phyloP scores from a whole-genome alignment of 37 sponge, comb jelly and placozoan genomes.

The Mnemiopsis leidyi region DNA sequence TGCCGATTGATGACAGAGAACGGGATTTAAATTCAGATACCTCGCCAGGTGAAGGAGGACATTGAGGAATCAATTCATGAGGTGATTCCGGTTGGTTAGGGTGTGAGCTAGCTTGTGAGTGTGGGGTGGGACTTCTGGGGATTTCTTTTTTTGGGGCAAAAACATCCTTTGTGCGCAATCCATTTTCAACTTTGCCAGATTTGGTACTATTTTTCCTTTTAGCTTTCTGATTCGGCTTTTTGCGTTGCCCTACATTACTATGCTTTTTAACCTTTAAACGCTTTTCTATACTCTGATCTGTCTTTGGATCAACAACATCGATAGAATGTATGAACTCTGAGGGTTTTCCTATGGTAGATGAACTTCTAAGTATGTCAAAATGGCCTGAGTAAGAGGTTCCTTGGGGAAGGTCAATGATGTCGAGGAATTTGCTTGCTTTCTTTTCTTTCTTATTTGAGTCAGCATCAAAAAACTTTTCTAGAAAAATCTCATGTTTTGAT shows the following conservation, averaged over 20 bases:
- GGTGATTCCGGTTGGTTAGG: background rate
- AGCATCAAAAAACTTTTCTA: constrained; percentile 19
- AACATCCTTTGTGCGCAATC: background rate
- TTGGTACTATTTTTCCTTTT: background rate
- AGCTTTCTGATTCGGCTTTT: background rate
- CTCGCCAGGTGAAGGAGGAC: background rate
- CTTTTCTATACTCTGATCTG: background rate
- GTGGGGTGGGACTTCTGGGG: background rate
- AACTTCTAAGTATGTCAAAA: background rate
- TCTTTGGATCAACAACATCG: background rate
- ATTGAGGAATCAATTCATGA: background rate
- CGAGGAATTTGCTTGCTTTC: background rate
- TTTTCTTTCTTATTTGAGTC: background rate
- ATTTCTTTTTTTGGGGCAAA: constrained; percentile 6
- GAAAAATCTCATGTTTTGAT: constrained; percentile 50
- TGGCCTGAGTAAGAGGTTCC: background rate
- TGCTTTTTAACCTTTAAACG: background rate
- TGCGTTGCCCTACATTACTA: background rate
- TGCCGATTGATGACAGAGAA: constrained; percentile 43
- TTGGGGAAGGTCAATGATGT: constrained; percentile 19
- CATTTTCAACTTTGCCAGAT: background rate
- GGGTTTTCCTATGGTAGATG: background rate
- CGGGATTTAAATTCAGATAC: background rate
- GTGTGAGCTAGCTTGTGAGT: background rate
- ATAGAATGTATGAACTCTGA: background rate